Conservation (phyloP, 1,140 invertebrate species). For the Lycorma delicatula region DNA sequence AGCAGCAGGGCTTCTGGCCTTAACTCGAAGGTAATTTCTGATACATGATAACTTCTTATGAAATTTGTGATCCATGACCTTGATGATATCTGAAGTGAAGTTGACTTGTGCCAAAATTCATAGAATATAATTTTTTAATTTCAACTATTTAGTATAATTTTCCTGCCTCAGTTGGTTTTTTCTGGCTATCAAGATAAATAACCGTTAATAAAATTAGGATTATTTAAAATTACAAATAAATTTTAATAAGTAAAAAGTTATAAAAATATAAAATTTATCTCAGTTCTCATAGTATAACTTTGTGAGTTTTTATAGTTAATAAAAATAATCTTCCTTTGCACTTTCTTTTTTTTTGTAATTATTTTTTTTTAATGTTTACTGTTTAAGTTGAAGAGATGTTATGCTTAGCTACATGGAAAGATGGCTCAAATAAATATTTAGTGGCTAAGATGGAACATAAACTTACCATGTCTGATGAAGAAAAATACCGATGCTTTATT, state of each 20-base stretch:
- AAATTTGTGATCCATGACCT: too few relatives aligned
- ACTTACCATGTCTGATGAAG: conserved; percentile 46
- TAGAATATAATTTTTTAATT: too few relatives aligned
- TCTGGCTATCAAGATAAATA: too few relatives aligned
- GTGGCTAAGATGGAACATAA: conserved; percentile 53
- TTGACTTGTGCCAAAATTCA: too few relatives aligned
- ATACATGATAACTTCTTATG: too few relatives aligned
- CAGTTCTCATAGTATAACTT: background rate
- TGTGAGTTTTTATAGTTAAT: background rate
- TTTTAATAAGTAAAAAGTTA: background rate
- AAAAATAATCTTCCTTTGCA: background rate
- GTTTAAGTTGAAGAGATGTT: conserved; percentile 67
- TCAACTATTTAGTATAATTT: too few relatives aligned
- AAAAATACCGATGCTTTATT: conserved; percentile 60
- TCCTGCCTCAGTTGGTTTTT: too few relatives aligned
- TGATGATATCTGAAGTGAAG: too few relatives aligned
- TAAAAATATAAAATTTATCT: background rate
- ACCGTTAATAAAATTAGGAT: background rate
- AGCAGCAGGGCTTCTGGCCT: too few relatives aligned
- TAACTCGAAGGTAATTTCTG: too few relatives aligned
- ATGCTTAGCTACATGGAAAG: conserved; percentile 77
- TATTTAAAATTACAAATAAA: background rate
- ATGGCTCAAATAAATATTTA: conserved; percentile 69
- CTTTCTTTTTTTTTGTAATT: background rate
- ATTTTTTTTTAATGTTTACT: background rate